Conservation (phyloP, 2,888 invertebrate genomes). For the Ctenicera cuprea region DNA sequence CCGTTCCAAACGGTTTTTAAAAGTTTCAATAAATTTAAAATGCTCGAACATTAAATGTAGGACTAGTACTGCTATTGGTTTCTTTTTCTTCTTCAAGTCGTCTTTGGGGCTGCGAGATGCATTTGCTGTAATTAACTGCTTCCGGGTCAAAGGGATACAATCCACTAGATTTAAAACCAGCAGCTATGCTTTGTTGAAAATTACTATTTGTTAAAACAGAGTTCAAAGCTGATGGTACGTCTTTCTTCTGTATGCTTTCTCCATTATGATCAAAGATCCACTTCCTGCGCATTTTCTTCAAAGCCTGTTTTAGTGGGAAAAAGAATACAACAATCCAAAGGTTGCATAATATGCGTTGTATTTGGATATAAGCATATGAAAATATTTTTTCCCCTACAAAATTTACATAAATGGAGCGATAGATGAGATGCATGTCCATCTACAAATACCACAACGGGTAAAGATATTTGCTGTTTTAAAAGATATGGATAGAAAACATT, state of each 20-base stretch:
- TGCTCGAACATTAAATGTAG: no score
- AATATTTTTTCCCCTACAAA: conserved; percentile 66
- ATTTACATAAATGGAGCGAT: conserved; percentile 64
- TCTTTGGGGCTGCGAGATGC: not conserved
- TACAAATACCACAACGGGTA: conserved; percentile 65
- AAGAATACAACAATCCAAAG: conserved; percentile 67
- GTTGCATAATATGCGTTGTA: conserved; percentile 67
- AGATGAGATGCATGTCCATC: conserved; percentile 68
- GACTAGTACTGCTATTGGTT: no score
- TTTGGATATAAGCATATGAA: conserved; percentile 66
- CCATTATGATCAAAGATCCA: not conserved
- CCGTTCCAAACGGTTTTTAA: no score
- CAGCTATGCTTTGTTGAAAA: not conserved
- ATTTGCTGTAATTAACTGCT: not conserved
- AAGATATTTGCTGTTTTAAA: not conserved
- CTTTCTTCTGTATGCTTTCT: not conserved
- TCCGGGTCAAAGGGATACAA: not conserved
- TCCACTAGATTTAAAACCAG: not conserved
- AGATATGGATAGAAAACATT: conserved; percentile 7
- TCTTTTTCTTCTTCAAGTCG: no score
- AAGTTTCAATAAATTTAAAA: no score
- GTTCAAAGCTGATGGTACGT: not conserved
- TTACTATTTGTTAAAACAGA: not conserved
- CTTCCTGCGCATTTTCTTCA: conserved; percentile 56
- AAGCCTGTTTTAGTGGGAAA: conserved; percentile 62